Conservation (phyloP, 2,797 vertebrate genomes). For the Anomalospiza imberbis region DNA sequence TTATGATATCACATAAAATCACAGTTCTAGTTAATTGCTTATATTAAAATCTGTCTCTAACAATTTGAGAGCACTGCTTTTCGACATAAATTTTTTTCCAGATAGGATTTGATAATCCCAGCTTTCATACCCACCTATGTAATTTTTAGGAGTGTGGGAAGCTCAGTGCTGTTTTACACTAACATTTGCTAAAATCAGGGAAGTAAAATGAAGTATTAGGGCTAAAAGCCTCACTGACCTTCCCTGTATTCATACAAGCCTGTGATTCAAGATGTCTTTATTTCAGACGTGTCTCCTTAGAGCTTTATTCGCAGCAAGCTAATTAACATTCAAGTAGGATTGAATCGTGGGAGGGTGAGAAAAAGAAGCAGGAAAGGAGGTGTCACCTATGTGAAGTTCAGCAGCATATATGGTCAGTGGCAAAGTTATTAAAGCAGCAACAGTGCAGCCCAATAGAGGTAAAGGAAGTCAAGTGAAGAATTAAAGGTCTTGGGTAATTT, state of each 20-base stretch:
- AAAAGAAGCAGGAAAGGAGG: conserved; percentile 6
- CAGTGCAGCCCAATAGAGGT: not conserved
- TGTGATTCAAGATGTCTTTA: conserved; percentile 65
- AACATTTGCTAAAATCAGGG: conserved; percentile 13
- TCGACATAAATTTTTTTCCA: not conserved
- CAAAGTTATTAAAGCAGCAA: conserved; percentile 37
- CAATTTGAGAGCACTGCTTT: not conserved
- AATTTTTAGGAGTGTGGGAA: not conserved
- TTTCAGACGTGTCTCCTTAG: conserved; percentile 43
- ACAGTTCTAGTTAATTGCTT: not conserved
- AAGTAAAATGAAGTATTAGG: conserved; percentile 48
- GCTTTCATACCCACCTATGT: not conserved
- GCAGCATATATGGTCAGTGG: conserved; percentile 2
- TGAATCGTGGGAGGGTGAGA: conserved; percentile 4
- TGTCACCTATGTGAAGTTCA: conserved; percentile 50
- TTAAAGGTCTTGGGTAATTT: conserved; percentile 55
- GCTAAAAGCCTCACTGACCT: conserved; percentile 48
- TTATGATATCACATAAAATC: not conserved
- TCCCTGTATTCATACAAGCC: conserved; percentile 31
- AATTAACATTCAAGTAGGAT: conserved; percentile 69
- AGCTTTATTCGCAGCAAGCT: conserved; percentile 51
- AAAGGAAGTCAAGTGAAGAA: conserved; percentile 43
- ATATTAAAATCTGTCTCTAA: not conserved
- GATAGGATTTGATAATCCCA: not conserved
- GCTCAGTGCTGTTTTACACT: not conserved